A percentile compares a stretch with the other conserved stretches of the same genome.
Evolutionary conservation across 2,888 invertebrate species (phyloP).

Genomic region (Chymomyza procnemis): DNA sequence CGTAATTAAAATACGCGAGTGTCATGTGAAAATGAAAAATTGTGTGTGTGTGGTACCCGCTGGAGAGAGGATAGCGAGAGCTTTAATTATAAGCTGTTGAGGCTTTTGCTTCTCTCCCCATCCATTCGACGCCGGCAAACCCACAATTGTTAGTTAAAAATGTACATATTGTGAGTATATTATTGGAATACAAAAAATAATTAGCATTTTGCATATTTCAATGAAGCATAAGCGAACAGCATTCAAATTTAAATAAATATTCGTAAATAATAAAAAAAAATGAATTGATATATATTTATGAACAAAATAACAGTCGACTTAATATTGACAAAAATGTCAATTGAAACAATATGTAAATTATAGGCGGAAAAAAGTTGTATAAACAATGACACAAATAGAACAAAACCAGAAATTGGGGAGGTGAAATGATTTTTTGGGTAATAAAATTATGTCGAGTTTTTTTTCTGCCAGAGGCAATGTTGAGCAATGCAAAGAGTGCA

Average conservation of each 20-base stretch:
- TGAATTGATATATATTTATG: no score
- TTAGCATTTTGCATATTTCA: constrained; percentile 74
- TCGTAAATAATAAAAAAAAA: neutral
- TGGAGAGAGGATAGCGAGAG: no score
- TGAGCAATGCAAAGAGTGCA: no score
- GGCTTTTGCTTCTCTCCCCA: neutral
- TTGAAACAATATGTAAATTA: neutral
- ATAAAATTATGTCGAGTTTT: no score
- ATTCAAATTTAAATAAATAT: neutral
- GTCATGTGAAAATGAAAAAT: neutral
- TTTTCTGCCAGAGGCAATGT: no score
- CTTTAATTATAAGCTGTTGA: neutral
- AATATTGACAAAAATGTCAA: neutral
- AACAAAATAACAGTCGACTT: neutral
- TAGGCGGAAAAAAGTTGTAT: neutral
- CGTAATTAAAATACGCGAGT: neutral
- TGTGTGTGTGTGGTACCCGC: neutral
- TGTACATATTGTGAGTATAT: constrained; percentile 64
- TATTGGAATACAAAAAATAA: constrained; percentile 64
- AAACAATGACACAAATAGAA: neutral
- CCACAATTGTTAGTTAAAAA: constrained; percentile 16
- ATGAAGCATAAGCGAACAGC: constrained; percentile 33
- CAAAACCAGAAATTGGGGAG: neutral
- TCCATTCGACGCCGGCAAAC: neutral
- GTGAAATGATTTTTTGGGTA: no score